Evolutionary conservation across 2,888 invertebrate species (phyloP).

Genomic region (Polydrusus tereticollis): DNA sequence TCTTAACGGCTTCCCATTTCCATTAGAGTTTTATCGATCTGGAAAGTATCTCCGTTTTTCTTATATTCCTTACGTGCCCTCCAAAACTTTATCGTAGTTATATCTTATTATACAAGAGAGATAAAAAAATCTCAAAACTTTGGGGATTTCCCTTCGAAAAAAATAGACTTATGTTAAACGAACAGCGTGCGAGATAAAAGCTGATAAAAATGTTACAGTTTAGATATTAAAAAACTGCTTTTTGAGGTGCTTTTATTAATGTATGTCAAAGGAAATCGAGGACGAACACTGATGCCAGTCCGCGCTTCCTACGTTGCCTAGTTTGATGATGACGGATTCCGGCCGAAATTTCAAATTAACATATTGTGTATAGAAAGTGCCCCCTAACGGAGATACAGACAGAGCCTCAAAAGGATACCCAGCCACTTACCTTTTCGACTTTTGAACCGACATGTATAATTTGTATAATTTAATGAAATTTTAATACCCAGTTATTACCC

Average conservation of each 20-base stretch:
- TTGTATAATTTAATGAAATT: no score
- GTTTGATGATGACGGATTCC: no score
- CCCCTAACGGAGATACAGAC: no score
- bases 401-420: no score
- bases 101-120: constrained; percentile 31
- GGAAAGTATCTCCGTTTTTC: constrained; percentile 43
- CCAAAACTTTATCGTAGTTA: constrained; percentile 33
- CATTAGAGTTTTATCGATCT: constrained; percentile 47
- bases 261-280: constrained; percentile 1
- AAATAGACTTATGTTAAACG: neutral
- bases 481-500: no score
- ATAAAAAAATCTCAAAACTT: constrained; percentile 25
- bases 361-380: no score
- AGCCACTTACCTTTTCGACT: no score
- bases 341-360: no score
- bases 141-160: neutral
- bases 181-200: neutral
- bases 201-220: neutral
- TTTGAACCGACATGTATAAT: no score
- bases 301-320: no score
- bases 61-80: constrained; percentile 44
- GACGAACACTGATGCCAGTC: no score
- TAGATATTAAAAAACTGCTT: neutral
- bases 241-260: neutral
- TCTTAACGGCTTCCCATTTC: constrained; percentile 49